A percentile compares a stretch with the other conserved stretches of the same genome.
Conservation (phyloP, 2,113 vertebrate species). For the Rhinichthys klamathensis region DNA sequence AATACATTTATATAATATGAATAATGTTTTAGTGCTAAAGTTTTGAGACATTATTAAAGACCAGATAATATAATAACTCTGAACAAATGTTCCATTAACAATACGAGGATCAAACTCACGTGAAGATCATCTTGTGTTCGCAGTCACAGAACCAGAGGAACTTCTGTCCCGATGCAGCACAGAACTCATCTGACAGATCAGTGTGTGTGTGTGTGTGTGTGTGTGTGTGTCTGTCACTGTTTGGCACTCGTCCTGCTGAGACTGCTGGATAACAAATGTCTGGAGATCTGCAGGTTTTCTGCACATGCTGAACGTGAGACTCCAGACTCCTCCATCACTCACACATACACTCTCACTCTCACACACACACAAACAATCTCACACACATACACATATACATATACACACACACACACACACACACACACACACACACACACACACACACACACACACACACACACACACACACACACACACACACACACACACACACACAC, state of each 20-base stretch:
- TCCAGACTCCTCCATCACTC: conserved; percentile 58
- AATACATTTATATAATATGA: no score
- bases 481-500: no score
- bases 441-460: no score
- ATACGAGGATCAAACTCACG: background rate
- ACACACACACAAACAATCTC: no score
- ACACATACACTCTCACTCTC: rapidly evolving
- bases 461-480: no score
- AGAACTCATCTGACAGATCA: conserved; percentile 64
- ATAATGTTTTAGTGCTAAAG: no score
- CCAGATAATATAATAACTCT: no score
- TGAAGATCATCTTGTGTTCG: conserved; percentile 1
- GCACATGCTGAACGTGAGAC: conserved; percentile 72
- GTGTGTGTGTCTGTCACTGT: conserved; percentile 71
- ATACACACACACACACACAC: no score
- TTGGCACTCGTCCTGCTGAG: conserved; percentile 65
- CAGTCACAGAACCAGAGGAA: background rate
- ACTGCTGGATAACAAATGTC: conserved; percentile 67
- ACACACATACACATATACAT: no score
- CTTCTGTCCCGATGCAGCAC: conserved; percentile 48
- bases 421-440: no score
- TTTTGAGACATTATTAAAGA: no score
- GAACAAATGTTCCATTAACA: no score
- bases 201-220: conserved; percentile 70
- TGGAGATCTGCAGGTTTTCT: conserved; percentile 66